These are phyloP conservation scores for Philaenus spumarius DNA, from an alignment of 1,140 invertebrate species.

Conservation along the genomic window DNA sequence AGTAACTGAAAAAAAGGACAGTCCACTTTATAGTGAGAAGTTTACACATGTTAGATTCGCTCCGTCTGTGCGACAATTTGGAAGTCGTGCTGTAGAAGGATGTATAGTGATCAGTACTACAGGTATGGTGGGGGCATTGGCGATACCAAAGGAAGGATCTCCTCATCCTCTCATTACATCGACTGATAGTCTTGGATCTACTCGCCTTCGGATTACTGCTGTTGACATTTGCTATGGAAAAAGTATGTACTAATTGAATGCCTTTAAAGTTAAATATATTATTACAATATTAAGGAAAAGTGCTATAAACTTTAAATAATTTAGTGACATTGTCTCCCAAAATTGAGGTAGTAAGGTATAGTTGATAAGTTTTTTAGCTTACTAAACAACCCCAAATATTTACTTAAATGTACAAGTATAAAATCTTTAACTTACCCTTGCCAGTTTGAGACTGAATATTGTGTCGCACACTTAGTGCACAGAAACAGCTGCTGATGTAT, in stretches of 20 bases:
- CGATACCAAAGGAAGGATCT: slow-evolving; percentile 46
- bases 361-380: too few relatives aligned
- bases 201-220: slow-evolving; percentile 62
- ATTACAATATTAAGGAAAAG: too few relatives aligned
- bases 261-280: too few relatives aligned
- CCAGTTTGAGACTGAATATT: too few relatives aligned
- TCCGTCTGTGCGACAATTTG: slow-evolving; percentile 80
- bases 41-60: slow-evolving; percentile 67
- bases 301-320: too few relatives aligned
- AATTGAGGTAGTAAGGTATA: too few relatives aligned
- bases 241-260: slow-evolving; percentile 42
- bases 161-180: slow-evolving; percentile 40
- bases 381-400: too few relatives aligned
- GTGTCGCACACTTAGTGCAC: too few relatives aligned
- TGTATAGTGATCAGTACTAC: slow-evolving; percentile 75
- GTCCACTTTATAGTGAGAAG: slow-evolving; percentile 73
- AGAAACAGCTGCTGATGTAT: too few relatives aligned
- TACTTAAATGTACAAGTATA: too few relatives aligned
- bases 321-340: too few relatives aligned
- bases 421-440: too few relatives aligned
- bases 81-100: slow-evolving; percentile 72
- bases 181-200: slow-evolving; percentile 63
- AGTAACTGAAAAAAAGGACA: slow-evolving; percentile 73
- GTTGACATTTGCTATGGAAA: slow-evolving; percentile 69
- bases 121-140: slow-evolving; percentile 67